Evolutionary conservation across 1,140 invertebrate genomes (phyloP), one percentile per base, ranked within the genome.

Genomic region (Drosophila nigromelanica): DNA sequence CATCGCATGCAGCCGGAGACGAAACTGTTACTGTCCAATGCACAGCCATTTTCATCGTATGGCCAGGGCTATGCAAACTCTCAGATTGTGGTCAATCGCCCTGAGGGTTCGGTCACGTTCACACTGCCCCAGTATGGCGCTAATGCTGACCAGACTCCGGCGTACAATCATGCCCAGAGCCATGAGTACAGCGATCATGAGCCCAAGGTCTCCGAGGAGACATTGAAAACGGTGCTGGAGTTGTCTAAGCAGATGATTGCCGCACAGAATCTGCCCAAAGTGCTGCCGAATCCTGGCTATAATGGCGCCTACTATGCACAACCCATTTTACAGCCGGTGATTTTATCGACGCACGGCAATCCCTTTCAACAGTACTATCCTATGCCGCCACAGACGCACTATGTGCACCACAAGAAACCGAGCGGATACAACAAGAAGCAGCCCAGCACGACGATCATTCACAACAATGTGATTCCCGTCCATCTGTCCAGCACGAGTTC

Each of bases 171-270:
- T 3, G 37, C 40, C 0, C 78, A 80, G 10, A 89, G 73, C 35
- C 81, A 89, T 43, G 77, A 81, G 8, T 80, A 81, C 27, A 51
- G 62, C 6, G 82, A 86, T 2, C 73, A 78, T 37, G 62, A 86
- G 33, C 90, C 90, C 1, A 90, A 91, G 50, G 89, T 92, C 8
- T 91, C 91, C 0, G 90, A 92, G 58, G 90, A 92, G n/a, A 92
- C 90, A 0, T 18, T 92, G 2, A 92, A 92, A 52, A 92, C 91
- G 0, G 83, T 92, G 7, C 63, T 92, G 47, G 90, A 92, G 45
- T 40, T 92, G 2, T 92, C 91, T 21, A 92, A 92, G 58, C 91
- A 92, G 61, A 91, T 92, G 90, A 89, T 92, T 24, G 78, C 89
- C 1, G 80, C 79, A 2, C 91, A 91, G 42, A 90, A 92, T 58